Evolutionary conservation across 1,140 invertebrate genomes (phyloP).

Genomic region (Asobara japonica): DNA sequence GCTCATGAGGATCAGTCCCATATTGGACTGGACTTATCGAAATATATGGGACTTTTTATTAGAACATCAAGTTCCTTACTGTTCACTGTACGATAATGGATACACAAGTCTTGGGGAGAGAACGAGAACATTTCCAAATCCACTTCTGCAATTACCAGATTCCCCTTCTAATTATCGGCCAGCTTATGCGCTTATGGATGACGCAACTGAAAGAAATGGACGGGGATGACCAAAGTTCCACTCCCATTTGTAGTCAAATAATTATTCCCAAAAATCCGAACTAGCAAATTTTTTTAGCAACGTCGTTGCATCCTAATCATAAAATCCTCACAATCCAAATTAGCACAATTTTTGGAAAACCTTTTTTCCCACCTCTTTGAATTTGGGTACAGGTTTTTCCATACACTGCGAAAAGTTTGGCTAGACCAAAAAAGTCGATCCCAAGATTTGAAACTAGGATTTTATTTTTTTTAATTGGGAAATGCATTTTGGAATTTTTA

Average conservation of each 20-base stretch:
- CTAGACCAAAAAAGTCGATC: too few species aligned
- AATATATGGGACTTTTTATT: conserved; percentile 91
- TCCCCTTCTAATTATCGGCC: conserved; percentile 73
- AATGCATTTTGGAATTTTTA: too few species aligned
- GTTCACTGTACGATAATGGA: conserved; percentile 87
- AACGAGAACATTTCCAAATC: conserved; percentile 84
- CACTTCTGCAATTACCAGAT: conserved; percentile 70
- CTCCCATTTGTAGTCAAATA: neutral
- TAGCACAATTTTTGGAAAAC: too few species aligned
- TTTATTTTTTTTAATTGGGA: too few species aligned
- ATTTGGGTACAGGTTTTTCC: too few species aligned
- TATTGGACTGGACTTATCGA: conserved; percentile 89
- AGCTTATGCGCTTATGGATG: conserved; percentile 81
- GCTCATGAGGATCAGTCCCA: conserved; percentile 86
- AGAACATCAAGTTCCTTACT: conserved; percentile 83
- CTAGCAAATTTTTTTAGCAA: too few species aligned
- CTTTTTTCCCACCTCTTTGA: too few species aligned
- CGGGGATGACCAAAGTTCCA: conserved; percentile 54
- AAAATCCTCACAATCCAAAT: too few species aligned
- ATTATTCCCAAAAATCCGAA: too few species aligned
- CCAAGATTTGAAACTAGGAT: too few species aligned
- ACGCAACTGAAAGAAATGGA: conserved; percentile 78
- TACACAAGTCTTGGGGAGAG: conserved; percentile 88
- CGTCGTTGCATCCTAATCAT: too few species aligned
- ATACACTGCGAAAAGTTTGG: too few species aligned